These are phyloP conservation scores for Rhadinocentrus ornatus DNA, from an alignment of 2,797 vertebrate genomes.

Conservation along the genomic window DNA sequence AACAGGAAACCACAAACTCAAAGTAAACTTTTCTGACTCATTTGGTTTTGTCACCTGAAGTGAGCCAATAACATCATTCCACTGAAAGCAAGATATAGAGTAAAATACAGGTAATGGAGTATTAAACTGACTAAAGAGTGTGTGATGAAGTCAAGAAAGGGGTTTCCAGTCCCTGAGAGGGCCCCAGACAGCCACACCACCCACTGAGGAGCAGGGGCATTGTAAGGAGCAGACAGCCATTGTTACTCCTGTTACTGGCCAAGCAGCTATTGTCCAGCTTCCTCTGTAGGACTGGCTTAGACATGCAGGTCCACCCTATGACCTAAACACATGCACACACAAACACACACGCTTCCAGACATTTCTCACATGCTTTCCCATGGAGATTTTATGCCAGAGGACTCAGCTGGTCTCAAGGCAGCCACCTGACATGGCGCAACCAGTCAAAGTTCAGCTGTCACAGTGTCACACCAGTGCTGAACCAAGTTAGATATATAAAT, in stretches of 20 bases:
- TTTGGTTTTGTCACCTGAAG: neutral
- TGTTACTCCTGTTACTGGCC: conserved; percentile 76
- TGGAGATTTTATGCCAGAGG: conserved; percentile 61
- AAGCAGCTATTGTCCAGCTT: conserved; percentile 78
- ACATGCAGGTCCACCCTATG: conserved; percentile 74
- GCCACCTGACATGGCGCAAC: conserved; percentile 36
- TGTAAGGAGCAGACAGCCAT: conserved; percentile 70
- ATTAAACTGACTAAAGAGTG: conserved; percentile 10
- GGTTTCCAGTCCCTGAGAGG: conserved; percentile 49
- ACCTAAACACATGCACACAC: conserved; percentile 59
- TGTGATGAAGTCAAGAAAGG: conserved; percentile 29
- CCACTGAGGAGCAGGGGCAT: conserved; percentile 70
- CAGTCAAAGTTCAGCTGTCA: conserved; percentile 28
- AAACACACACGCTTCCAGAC: conserved; percentile 49
- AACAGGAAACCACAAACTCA: neutral
- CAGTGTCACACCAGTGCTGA: neutral
- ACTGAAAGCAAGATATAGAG: neutral
- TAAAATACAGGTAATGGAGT: neutral
- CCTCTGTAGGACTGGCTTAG: conserved; percentile 70
- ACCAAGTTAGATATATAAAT: conserved; percentile 2
- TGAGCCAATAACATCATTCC: neutral
- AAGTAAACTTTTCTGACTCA: conserved; percentile 5
- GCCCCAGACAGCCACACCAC: conserved; percentile 72
- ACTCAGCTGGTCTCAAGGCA: conserved; percentile 54
- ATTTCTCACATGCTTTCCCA: conserved; percentile 77